phyloP scores from a whole-genome alignment of 2,797 vertebrate genomes.

The Gymnoscopelus microlampas region DNA sequence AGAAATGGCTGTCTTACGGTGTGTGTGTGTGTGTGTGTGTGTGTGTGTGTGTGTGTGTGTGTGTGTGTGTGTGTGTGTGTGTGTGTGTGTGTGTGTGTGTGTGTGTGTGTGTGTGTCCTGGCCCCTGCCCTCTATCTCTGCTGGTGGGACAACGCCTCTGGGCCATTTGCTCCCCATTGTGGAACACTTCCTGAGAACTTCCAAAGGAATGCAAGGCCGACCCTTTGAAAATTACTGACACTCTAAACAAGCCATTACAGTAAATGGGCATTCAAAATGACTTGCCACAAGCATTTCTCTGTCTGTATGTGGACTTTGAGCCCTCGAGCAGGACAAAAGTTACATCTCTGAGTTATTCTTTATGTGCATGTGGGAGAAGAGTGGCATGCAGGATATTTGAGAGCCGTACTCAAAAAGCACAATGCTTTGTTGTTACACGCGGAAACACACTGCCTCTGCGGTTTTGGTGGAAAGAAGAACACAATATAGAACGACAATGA shows the following conservation, averaged over 20 bases:
- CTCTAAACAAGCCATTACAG: slow-evolving; percentile 63
- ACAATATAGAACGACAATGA: slow-evolving; percentile 64
- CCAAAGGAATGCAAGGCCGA: slow-evolving; percentile 68
- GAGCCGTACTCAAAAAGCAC: slow-evolving; percentile 36
- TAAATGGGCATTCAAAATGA: slow-evolving; percentile 61
- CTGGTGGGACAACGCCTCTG: slow-evolving; percentile 69
- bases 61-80: slow-evolving; percentile 21
- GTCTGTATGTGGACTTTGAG: slow-evolving; percentile 26
- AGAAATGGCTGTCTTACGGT: too few relatives aligned
- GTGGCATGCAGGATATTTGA: slow-evolving; percentile 33
- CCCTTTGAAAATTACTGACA: slow-evolving; percentile 67
- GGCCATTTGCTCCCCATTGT: slow-evolving; percentile 77
- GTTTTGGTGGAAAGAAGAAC: slow-evolving; percentile 65
- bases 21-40: too few relatives aligned
- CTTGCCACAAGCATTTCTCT: slow-evolving; percentile 39
- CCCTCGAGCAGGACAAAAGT: slow-evolving; percentile 26
- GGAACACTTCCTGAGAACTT: slow-evolving; percentile 76
- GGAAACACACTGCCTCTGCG: slow-evolving; percentile 56
- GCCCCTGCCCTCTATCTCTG: slow-evolving; percentile 17
- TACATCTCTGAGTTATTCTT: slow-evolving; percentile 23
- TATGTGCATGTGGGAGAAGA: slow-evolving; percentile 37
- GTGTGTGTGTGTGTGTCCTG: background rate
- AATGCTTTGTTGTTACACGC: slow-evolving; percentile 53
- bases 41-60: slow-evolving; percentile 18
- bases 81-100: slow-evolving; percentile 18